Percentiles rank a stretch among this genome's conserved stretches.
Conservation (phyloP, 2,888 invertebrate genomes). For the Ethmia dodecea region DNA sequence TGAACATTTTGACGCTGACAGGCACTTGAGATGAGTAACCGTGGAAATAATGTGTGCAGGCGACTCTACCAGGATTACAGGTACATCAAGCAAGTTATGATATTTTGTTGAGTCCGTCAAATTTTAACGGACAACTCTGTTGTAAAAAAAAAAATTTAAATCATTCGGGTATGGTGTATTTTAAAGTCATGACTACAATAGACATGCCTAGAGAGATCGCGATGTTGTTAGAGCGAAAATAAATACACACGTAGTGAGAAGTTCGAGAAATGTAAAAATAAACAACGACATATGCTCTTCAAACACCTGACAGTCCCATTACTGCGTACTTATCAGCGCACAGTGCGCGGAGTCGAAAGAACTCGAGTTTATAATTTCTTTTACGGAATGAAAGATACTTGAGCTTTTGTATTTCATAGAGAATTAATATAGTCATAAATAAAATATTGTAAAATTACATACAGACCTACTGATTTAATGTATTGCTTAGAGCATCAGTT, state of each 20-base stretch:
- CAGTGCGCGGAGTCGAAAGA: too few species aligned
- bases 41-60: constrained; percentile 28
- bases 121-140: too few species aligned
- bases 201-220: constrained; percentile 14
- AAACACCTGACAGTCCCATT: constrained; percentile 65
- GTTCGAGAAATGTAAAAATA: constrained; percentile 49
- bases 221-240: constrained; percentile 38
- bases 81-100: not conserved
- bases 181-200: too few species aligned
- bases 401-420: too few species aligned
- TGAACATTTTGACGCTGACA: constrained; percentile 23
- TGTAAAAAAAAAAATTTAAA: too few species aligned
- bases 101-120: not conserved
- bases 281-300: constrained; percentile 47
- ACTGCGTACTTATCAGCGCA: constrained; percentile 53
- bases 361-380: too few species aligned
- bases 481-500: too few species aligned
- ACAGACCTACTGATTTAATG: too few species aligned
- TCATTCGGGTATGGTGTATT: too few species aligned
- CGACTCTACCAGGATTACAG: constrained; percentile 5
- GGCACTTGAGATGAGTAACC: constrained; percentile 33
- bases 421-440: too few species aligned
- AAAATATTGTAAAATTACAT: too few species aligned
- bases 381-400: too few species aligned
- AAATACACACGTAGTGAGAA: constrained; percentile 35